Percentiles rank a stretch among this genome's conserved stretches.
Conservation (phyloP, 2,113 vertebrate species). For the Cyanocitta stelleri region DNA sequence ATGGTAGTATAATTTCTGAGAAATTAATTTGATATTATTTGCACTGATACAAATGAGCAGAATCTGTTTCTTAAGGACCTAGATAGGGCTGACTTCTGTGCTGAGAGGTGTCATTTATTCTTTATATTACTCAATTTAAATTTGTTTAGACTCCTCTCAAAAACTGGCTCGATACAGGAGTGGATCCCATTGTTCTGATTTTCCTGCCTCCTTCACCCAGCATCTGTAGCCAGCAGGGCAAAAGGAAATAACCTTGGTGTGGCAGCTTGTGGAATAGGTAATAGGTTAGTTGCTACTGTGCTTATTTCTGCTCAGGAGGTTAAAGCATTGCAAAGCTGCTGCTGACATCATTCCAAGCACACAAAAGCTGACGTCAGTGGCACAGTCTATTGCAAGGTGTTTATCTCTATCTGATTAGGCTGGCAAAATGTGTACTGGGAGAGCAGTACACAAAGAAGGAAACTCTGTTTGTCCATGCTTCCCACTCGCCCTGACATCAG, state of each 20-base stretch:
- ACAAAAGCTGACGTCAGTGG: slow-evolving; percentile 42
- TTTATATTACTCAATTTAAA: background rate
- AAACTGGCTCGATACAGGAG: background rate
- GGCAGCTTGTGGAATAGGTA: background rate
- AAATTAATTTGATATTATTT: background rate
- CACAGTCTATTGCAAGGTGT: slow-evolving; percentile 14
- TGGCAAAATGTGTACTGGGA: background rate
- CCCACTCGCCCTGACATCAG: accelerated
- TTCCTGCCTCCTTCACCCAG: background rate
- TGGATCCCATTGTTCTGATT: background rate
- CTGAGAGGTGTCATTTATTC: background rate
- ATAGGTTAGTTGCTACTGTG: background rate
- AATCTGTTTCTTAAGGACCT: background rate
- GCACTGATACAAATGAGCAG: background rate
- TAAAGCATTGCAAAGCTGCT: background rate
- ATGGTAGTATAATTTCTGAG: background rate
- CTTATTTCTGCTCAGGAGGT: slow-evolving; percentile 15
- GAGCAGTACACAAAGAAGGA: background rate
- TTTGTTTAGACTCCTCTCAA: background rate
- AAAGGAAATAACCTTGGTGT: background rate
- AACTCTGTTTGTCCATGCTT: background rate
- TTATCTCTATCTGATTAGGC: slow-evolving; percentile 58
- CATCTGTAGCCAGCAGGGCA: background rate
- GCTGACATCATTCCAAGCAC: slow-evolving; percentile 36
- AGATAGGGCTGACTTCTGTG: background rate